Evolutionary conservation across 1,140 invertebrate species (phyloP).

Genomic region (Dryas iulia): DNA sequence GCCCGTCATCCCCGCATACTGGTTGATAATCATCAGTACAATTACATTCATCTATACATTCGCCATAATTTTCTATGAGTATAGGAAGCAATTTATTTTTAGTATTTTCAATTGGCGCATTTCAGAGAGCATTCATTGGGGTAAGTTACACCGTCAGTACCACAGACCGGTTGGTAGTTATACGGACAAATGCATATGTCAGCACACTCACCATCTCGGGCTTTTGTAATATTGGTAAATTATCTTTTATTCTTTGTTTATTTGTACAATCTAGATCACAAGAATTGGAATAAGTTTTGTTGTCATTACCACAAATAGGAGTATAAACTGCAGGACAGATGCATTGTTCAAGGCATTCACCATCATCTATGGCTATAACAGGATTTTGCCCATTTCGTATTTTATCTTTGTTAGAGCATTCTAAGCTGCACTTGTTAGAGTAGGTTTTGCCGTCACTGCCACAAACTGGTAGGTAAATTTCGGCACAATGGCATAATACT

Average conservation of each 20-base stretch:
- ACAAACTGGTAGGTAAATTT: conserved; percentile 33
- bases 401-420: conserved; percentile 26
- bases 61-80: background rate
- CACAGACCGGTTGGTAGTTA: conserved; percentile 35
- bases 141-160: conserved; percentile 35
- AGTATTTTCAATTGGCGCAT: conserved; percentile 34
- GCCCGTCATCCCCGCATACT: conserved; percentile 33
- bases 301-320: background rate
- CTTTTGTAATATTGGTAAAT: background rate
- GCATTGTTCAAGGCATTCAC: background rate
- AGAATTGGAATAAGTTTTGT: background rate
- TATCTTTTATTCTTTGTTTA: background rate
- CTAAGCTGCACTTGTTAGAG: conserved; percentile 25
- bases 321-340: background rate
- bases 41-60: background rate
- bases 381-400: conserved; percentile 1
- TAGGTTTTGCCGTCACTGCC: conserved; percentile 36
- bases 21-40: too few relatives aligned
- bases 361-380: conserved; percentile 21
- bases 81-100: background rate
- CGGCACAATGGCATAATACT: conserved; percentile 26
- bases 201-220: conserved; percentile 4
- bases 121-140: conserved; percentile 35
- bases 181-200: conserved; percentile 25
- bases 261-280: background rate